phyloP scores from a whole-genome alignment of 2,113 vertebrate genomes.

The Pogona vitticeps region DNA sequence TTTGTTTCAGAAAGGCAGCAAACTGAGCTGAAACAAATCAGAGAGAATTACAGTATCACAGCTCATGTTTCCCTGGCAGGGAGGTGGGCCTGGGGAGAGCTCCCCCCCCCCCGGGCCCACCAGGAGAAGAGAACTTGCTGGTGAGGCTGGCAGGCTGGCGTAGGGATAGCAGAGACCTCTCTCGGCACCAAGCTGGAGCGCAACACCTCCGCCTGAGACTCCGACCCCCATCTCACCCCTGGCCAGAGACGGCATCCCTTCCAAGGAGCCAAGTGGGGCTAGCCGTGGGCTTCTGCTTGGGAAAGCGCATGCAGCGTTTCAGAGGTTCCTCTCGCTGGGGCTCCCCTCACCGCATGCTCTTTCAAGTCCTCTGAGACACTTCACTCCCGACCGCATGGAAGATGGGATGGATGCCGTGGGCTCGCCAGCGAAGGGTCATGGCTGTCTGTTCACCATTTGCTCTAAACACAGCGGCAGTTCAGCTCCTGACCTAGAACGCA shows the following conservation, averaged over 20 bases:
- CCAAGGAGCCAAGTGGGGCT: background rate
- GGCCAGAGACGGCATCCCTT: background rate
- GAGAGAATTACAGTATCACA: constrained; percentile 78
- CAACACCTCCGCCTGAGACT: no score
- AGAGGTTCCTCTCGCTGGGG: no score
- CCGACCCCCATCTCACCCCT: background rate
- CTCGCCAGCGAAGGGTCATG: no score
- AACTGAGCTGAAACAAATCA: constrained; percentile 94
- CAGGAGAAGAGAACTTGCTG: background rate
- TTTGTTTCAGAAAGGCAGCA: constrained; percentile 99
- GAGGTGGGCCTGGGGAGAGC: background rate
- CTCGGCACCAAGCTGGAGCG: background rate
- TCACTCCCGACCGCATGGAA: background rate
- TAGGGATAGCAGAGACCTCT: background rate
- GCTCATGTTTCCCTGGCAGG: constrained; percentile 40
- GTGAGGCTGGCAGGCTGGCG: background rate
- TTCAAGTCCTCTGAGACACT: no score
- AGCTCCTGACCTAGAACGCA: no score
- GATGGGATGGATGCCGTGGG: background rate
- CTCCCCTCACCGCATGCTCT: background rate
- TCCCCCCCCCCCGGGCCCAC: background rate
- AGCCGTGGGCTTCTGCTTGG: no score
- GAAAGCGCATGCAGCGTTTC: background rate
- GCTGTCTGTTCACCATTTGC: background rate
- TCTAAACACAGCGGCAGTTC: background rate